Evolutionary conservation across 2,797 vertebrate genomes (phyloP).

Genomic region (Peromyscus eremicus): DNA sequence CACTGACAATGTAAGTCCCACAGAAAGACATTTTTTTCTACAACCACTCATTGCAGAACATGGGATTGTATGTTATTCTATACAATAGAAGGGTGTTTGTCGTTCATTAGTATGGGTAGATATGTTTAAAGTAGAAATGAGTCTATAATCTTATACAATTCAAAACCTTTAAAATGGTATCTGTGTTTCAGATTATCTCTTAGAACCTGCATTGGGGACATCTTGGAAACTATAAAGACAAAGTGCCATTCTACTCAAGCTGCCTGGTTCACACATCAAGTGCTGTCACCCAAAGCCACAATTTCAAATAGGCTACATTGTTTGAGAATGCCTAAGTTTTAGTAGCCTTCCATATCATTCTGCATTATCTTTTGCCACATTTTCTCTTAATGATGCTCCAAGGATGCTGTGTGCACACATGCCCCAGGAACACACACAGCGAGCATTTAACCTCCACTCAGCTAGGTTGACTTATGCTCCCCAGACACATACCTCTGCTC

Average conservation of each 20-base stretch:
- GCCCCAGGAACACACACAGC: neutral
- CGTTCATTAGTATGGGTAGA: neutral
- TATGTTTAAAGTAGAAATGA: slow-evolving; percentile 3
- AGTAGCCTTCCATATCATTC: neutral
- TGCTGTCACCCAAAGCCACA: neutral
- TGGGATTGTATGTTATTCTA: neutral
- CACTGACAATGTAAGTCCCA: neutral
- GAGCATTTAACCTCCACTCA: neutral
- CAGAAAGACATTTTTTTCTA: neutral
- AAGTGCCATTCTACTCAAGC: neutral
- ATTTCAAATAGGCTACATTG: neutral
- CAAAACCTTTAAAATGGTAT: neutral
- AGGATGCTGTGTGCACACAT: neutral
- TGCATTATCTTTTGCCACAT: neutral
- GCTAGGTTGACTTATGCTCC: neutral
- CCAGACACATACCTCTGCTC: neutral
- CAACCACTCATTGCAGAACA: neutral
- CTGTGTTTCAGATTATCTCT: neutral
- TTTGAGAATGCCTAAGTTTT: neutral
- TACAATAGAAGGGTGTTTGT: neutral
- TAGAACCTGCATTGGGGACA: neutral
- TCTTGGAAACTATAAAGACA: neutral
- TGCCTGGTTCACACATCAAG: neutral
- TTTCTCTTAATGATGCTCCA: neutral
- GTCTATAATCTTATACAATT: slow-evolving; percentile 3